Conservation (phyloP, 23 tunicate species). For the Botrylloides violaceus region DNA sequence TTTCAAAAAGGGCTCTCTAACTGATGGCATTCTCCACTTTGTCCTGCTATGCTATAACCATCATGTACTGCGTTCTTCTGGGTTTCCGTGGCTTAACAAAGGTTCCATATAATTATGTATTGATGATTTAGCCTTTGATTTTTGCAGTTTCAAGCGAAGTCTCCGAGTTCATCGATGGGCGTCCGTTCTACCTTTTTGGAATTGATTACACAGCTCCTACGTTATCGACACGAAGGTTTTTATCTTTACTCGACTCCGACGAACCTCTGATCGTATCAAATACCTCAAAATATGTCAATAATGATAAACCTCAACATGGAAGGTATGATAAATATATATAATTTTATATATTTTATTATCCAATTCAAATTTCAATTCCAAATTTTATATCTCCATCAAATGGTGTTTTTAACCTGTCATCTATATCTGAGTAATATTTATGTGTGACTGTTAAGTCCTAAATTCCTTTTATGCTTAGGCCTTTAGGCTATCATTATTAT, state of each 20-base stretch:
- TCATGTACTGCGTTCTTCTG: too few relatives aligned
- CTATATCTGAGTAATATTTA: too few relatives aligned
- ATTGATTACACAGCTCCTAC: conserved; percentile 37
- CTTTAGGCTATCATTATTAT: too few relatives aligned
- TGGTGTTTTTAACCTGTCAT: too few relatives aligned
- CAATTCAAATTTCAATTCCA: not conserved
- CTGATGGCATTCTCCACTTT: too few relatives aligned
- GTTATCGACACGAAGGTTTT: conserved; percentile 8
- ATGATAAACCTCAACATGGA: conserved; percentile 1
- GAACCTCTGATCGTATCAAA: not conserved
- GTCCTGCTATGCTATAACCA: too few relatives aligned
- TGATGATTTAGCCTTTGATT: conserved; percentile 8
- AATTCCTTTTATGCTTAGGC: too few relatives aligned
- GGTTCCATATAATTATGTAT: too few relatives aligned
- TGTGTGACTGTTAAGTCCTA: too few relatives aligned
- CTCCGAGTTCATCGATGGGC: conserved; percentile 35
- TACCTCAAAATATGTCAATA: not conserved
- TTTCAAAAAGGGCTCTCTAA: too few relatives aligned
- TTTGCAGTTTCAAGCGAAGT: conserved; percentile 46
- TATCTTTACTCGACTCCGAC: not conserved
- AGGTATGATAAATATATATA: too few relatives aligned
- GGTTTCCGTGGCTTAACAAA: not conserved
- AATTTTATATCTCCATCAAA: too few relatives aligned
- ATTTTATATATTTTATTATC: not conserved
- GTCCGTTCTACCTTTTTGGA: conserved; percentile 46